phyloP scores from a whole-genome alignment of 2,113 vertebrate species.

The Aythya baeri region DNA sequence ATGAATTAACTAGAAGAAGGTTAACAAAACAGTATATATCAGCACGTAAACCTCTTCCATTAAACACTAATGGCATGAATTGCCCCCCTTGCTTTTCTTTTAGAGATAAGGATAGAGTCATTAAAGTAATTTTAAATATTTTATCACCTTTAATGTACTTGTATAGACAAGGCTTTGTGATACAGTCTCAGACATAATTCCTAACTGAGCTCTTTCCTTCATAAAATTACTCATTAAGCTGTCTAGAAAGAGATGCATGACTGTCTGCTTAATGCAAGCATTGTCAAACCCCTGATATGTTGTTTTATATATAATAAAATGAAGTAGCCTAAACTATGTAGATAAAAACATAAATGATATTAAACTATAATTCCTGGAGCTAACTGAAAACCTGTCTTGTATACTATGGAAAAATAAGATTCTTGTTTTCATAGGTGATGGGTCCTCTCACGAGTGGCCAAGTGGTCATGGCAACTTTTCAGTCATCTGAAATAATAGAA shows the following conservation, averaged over 20 bases:
- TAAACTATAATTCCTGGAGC: neutral
- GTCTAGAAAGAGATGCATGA: slow-evolving; percentile 7
- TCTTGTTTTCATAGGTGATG: neutral
- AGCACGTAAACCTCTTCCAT: slow-evolving; percentile 31
- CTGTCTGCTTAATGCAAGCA: neutral
- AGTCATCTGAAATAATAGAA: neutral
- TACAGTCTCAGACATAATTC: slow-evolving; percentile 23
- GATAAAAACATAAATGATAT: neutral
- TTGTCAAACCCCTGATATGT: neutral
- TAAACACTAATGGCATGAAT: slow-evolving; percentile 34
- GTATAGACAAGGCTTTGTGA: neutral
- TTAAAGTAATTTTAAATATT: slow-evolving; percentile 66
- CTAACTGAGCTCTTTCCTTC: slow-evolving; percentile 41
- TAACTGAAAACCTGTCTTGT: neutral
- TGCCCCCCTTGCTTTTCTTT: neutral
- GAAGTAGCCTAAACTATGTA: neutral
- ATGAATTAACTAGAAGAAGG: slow-evolving; percentile 8
- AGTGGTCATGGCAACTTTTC: neutral
- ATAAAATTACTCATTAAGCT: slow-evolving; percentile 52
- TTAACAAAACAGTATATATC: slow-evolving; percentile 38
- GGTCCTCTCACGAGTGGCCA: neutral
- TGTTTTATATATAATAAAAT: neutral
- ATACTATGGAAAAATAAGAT: neutral
- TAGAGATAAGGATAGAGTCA: slow-evolving; percentile 41
- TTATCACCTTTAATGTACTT: slow-evolving; percentile 51